Evolutionary conservation across 2,113 vertebrate species (phyloP).

Genomic region (Phrynocephalus versicolor): DNA sequence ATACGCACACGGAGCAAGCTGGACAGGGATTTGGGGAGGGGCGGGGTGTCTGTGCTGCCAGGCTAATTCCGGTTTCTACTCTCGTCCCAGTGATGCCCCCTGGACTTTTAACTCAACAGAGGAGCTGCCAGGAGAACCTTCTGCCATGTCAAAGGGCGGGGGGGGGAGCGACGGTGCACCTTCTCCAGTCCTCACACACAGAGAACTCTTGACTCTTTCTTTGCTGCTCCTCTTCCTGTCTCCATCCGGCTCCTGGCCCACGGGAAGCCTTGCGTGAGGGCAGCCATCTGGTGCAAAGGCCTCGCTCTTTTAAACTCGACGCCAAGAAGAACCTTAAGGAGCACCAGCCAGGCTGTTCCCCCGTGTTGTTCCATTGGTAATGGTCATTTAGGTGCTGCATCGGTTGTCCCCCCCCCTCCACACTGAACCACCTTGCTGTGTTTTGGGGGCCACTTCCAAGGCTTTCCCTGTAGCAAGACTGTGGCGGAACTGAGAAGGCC

Average conservation of each 20-base stretch:
- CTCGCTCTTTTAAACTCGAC: not conserved
- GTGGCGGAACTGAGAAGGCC: not conserved
- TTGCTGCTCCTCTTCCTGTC: conserved; percentile 52
- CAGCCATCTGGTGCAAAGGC: not conserved
- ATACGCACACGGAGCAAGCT: conserved; percentile 34
- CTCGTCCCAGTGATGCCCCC: not conserved
- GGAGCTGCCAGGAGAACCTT: conserved; percentile 16
- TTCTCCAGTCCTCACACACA: conserved; percentile 57
- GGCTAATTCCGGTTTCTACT: conserved; percentile 1
- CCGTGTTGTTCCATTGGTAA: conserved; percentile 10
- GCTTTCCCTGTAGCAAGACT: conserved; percentile 20
- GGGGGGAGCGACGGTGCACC: conserved; percentile 14
- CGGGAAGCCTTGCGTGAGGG: not conserved
- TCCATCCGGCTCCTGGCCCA: conserved; percentile 56
- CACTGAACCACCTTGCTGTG: not conserved
- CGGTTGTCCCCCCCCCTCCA: not conserved
- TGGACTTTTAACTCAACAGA: conserved; percentile 19
- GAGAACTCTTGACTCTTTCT: conserved; percentile 50
- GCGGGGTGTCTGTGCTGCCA: conserved; percentile 1
- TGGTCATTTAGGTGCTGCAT: conserved; percentile 15
- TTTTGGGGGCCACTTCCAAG: not conserved
- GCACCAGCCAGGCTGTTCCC: not conserved
- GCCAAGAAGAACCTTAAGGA: conserved; percentile 21
- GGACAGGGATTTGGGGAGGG: not conserved
- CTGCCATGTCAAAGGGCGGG: conserved; percentile 15